Evolutionary conservation across 2,797 vertebrate genomes (phyloP), one percentile per base, ranked within the genome.

Genomic region (Sebastes hubbsi): DNA sequence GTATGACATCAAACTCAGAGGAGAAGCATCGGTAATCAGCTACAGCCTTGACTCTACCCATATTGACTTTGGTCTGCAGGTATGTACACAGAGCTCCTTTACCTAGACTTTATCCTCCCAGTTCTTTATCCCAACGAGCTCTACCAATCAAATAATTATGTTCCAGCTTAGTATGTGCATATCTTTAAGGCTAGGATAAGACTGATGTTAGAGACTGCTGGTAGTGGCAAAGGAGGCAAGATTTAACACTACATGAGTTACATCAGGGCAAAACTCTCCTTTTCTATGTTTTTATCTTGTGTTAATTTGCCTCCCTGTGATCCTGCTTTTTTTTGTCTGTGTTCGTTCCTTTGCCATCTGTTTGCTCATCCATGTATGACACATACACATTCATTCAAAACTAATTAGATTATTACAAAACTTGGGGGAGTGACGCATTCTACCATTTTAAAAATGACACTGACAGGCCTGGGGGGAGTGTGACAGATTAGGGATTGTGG

Each of bases 51-150:
- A 96, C 71, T 64, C 46, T 10, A 90, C 80, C 0, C 78, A 95
- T 36, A 91, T 99, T 0, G 72, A 97, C 92, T 96, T 95, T 0
- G 97, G 97, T 30, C 81, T 92, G 56, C 97, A 97, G 97, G 97
- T 99, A 95, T 25, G 25, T 49, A 42, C 7, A 8, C 16, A 52
- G 18, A 11, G 30, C n/a, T 42, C 0, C 6, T 56, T 20, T 16
- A 78, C 29, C 14, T 4, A 52, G 55, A 69, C 1, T 49, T 65
- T 25, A 60, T 12, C 13, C 24, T 61, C 18, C 29, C 16, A 30
- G 22, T 54, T 24, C 52, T 22, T 29, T 25, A 25, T 64, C 18
- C 11, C 24, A 20, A 5, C n/a, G 18, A 72, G 36, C 5, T 59
- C 27, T 14, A 38, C 3, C 38, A 62, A 30, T 68, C 36, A 42